Evolutionary conservation across 2,113 vertebrate species (phyloP), one percentile per base, ranked within the genome.

Genomic region (Corythoichthys intestinalis): DNA sequence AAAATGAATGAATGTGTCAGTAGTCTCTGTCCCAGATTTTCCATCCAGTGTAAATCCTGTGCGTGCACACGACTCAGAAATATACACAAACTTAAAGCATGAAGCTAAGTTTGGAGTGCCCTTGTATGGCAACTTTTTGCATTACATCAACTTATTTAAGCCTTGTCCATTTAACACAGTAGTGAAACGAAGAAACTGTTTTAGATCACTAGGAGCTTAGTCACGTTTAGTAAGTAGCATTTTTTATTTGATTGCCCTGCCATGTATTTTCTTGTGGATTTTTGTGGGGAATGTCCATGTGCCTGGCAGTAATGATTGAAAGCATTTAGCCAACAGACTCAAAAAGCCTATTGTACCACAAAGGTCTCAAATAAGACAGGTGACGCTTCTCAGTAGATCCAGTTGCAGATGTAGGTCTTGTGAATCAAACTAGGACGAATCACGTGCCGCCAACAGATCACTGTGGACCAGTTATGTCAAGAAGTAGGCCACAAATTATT

Each of bases 381-480:
- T 61, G 59, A 8, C 34, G 69, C 53, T 66, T 56, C 34, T 53
- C 69, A 79, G 73, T 12, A 6, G 41, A 5, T 47, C 44, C 61
- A 46, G 20, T 69, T 54, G 39, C 75, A 74, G 74, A 89, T 84
- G 71, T 85, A 71, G 83, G 65, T 11, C 78, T 60, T 57, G 9
- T 65, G 47, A 20, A 35, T 74, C 71, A 14, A 84, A 85, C 41
- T 85, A 69, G 81, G 74, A 28, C 78, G 44, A 6, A 62, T 61
- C 5, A 13, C 41, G 20, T 69, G 1, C 73, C 46, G 65, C 59
- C 35, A 52, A 50, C 68, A 69, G 61, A 66, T 69, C 35, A 35
- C 53, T 4, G 28, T 67, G 71, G 72, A 66, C 67, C 75, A 65
- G 41, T 34, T 53, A 59, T 28, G 20, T 13, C 44, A 62, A 44